Evolutionary conservation across 2,113 vertebrate genomes (phyloP), one percentile per base, ranked within the genome.

Genomic region (Calonectris borealis): DNA sequence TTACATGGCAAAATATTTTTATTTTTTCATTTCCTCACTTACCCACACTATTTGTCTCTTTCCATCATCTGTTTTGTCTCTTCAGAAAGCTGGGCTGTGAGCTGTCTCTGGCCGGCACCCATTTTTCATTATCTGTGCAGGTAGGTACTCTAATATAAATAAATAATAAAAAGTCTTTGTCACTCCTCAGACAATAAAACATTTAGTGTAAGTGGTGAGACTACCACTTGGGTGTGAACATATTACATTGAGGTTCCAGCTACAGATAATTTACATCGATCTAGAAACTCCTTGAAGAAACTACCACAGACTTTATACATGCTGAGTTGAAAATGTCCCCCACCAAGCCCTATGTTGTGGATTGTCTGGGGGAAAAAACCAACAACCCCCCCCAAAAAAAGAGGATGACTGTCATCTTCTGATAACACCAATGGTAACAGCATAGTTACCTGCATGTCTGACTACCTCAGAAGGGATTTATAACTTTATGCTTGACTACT

Each of bases 21-120:
- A 8, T 89, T 94, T 94, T 92, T 88, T 21, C 9, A 46, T 87
- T 91, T 91, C 73, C 73, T 95, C 58, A 64, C 64, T 80, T 88
- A 60, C 51, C 62, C 81, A 85, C 40, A 54, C 44, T 82, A n/a
- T 94, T 94, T 94, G 62, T 84, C 76, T 81, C 86, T 79, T 89
- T 77, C 82, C 71, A 27, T 89, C 58, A 83, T 76, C 73, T 87
- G 38, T 84, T 87, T 73, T 51, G 57, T 79, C 88, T 88, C 69
- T 78, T 82, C 68, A 71, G 68, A 81, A 83, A 83, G 27, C 17
- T 86, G 86, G 73, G 16, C 34, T 71, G 14, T 29, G 31, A 90
- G 40, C 38, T 72, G 51, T 46, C 44, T 69, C 31, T 70, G 44
- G 25, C 69, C 87, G 69, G 27, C 21, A 81, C 9, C 9, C 71